phyloP scores from a whole-genome alignment of 1,140 invertebrate species.

The Ceratitis capitata region DNA sequence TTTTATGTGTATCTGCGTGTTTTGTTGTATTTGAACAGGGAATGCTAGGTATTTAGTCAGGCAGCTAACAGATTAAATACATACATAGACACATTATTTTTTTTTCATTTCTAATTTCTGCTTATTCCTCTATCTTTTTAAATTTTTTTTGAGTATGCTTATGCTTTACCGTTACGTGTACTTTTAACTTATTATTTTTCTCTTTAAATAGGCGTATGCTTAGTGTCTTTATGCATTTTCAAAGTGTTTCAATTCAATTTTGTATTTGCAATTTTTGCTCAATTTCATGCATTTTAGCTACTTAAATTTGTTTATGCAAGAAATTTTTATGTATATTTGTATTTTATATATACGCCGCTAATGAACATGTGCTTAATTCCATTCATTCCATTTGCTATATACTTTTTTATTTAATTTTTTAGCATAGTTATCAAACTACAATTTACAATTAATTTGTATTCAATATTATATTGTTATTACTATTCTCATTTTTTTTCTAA shows the following conservation, averaged over 20 bases:
- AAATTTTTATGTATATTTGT: not conserved
- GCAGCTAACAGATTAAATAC: conserved; percentile 7
- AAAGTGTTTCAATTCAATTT: not conserved
- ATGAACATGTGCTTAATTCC: no score
- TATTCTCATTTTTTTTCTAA: not conserved
- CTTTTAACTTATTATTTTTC: not conserved
- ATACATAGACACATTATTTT: not conserved
- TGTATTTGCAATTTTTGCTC: not conserved
- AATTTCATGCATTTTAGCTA: not conserved
- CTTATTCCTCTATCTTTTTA: not conserved
- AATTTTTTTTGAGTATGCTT: not conserved
- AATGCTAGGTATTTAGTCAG: conserved; percentile 18
- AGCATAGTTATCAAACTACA: conserved; percentile 14
- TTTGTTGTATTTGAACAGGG: not conserved
- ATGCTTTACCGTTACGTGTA: not conserved
- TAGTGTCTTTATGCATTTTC: not conserved
- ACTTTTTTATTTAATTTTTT: not conserved
- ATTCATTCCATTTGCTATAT: conserved; percentile 19
- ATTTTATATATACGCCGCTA: not conserved
- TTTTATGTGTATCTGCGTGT: not conserved
- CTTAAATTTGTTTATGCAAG: not conserved
- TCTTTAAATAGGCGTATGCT: not conserved
- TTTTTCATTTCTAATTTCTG: not conserved
- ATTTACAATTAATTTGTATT: conserved; percentile 2
- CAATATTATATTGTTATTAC: not conserved